Base-by-base conservation (phyloP, 2,888 invertebrate species). In the Siphlonurus alternatus region DNA sequence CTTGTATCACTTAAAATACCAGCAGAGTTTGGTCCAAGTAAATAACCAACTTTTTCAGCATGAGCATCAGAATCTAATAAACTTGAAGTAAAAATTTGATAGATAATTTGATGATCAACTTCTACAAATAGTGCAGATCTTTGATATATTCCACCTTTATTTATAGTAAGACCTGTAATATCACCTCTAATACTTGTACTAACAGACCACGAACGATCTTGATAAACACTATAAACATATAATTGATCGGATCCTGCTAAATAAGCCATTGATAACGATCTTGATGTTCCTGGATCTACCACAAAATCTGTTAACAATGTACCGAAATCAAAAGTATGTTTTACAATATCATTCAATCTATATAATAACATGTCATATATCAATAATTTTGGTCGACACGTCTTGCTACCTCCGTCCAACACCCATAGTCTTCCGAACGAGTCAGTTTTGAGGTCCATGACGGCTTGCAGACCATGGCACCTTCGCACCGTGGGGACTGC, bases 1-100 rank as follows among this genome's bases (percentile, higher is more conserved):
- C 72, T 74, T 3, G 70, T 68, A 70, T 79, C 78, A 56, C 56
- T 56, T 3, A 22, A 18, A n/a, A 56, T n/a, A 5, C 56, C 56
- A 22, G 56, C 56, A n/a, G 5, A 56, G 20, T 22, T 56, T n/a
- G 56, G 56, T 7, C 56, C 56, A n/a, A 56, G n/a, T 56, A 56
- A 56, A n/a, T 56, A 7, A 22, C 56, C 56, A 22, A 22, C 7
- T 5, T 56, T 22, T n/a, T 20, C 22, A 7, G 20, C n/a, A 5
- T 3, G 19, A 7, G 56, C 56, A 7, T n/a, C 5, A 5, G 15
- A 10, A 7, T 56, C 56, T 22, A 56, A 22, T 22, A 56, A n/a
- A n/a, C n/a, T 10, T 7, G 56, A 56, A n/a, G 56, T 56, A 22
- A 56, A 56, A 56, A 56, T 56, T 22, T 56, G 56, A 22, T 56